Evolutionary conservation across 2,113 vertebrate genomes (phyloP), one percentile per base, ranked within the genome.

Genomic region (Macroglossus sobrinus): DNA sequence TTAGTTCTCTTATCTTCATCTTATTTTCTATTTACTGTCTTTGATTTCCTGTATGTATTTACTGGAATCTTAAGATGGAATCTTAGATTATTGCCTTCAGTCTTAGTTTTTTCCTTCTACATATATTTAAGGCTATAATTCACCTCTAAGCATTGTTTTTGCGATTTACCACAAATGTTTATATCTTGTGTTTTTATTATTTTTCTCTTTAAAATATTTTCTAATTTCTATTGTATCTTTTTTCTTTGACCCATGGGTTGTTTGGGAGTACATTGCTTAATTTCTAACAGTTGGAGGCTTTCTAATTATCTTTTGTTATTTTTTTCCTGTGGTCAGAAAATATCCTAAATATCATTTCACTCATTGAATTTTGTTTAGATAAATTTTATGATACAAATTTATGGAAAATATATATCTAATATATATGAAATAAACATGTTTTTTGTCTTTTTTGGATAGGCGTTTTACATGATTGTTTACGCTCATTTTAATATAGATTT

Each of bases 181-280:
- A 88, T 50, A 35, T 18, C 4, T 7, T 47, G 3, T 81, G 11
- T 66, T 14, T 59, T 90, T 24, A 94, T 84, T 91, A 82, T 53
- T 5, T 40, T 80, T 71, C 35, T 78, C 19, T 68, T 96, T 88
- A 91, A 91, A 84, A 87, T 93, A 89, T 35, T 84, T 78, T 74
- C 11, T 55, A 59, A 57, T 84, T 84, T 93, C 94, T 61, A 50
- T 50, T 50, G 47, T 50, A 14, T 50, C 4, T 43, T 50, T 50
- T 50, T 50, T 50, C 47, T 45, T 79, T 79, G n/a, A 47, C n/a
- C 14, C 33, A 35, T 30, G 14, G 3, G 61, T 90, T 89, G 43
- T 74, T 57, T 69, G 26, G 15, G 28, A 86, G 8, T 59, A 28
- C 53, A 2, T 59, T 82, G 50, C 26, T 63, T 87, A 86, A 90